phyloP scores from a whole-genome alignment of 1,140 invertebrate species.

The Leptinotarsa lineolata region DNA sequence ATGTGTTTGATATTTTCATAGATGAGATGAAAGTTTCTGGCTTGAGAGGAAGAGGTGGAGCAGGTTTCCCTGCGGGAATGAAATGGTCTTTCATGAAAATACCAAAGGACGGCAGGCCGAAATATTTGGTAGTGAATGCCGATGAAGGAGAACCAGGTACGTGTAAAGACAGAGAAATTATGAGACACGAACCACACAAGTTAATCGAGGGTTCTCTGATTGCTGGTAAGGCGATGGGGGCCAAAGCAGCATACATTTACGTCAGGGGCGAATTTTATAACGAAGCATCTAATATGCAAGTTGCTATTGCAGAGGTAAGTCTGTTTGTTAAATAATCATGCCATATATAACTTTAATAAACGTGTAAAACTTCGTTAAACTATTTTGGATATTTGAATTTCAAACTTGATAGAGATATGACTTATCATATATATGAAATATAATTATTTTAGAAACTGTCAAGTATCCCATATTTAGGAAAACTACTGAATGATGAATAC shows the following conservation, averaged over 20 bases:
- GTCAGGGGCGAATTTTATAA: constrained; percentile 99
- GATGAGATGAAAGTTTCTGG: constrained; percentile 96
- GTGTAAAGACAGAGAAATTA: constrained; percentile 98
- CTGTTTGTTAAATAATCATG: neutral
- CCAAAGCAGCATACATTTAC: constrained; percentile 97
- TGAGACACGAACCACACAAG: constrained; percentile 98
- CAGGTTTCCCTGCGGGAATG: constrained; percentile 98
- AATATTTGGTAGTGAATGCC: constrained; percentile 97
- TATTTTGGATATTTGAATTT: too few species aligned
- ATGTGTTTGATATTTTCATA: constrained; percentile 42
- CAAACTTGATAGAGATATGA: too few species aligned
- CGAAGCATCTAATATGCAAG: constrained; percentile 97
- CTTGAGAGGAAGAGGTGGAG: constrained; percentile 93
- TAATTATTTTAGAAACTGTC: too few species aligned
- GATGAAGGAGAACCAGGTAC: constrained; percentile 99
- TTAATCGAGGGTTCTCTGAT: constrained; percentile 96
- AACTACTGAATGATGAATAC: too few species aligned
- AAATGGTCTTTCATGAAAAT: constrained; percentile 99
- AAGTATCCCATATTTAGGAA: too few species aligned
- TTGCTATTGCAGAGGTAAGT: constrained; percentile 93
- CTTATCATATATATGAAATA: too few species aligned
- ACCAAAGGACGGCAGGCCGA: constrained; percentile 96
- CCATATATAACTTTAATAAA: neutral
- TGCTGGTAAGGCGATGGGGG: constrained; percentile 95
- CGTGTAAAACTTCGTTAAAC: too few species aligned